Evolutionary conservation across 2,113 vertebrate species (phyloP), one percentile per base, ranked within the genome.

Genomic region (Ctenodactylus gundi): DNA sequence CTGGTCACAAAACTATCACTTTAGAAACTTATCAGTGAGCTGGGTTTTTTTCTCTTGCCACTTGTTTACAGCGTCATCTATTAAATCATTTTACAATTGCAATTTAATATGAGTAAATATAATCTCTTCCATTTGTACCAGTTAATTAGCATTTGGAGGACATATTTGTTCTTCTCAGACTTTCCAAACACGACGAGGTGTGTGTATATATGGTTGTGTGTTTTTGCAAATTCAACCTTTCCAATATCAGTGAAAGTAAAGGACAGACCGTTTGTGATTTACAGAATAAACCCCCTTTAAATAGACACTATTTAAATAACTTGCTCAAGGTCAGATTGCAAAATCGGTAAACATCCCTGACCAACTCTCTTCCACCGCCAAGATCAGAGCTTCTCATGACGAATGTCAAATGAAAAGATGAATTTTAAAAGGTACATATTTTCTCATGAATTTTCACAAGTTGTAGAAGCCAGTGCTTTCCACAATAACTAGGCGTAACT

Each of bases 401-500:
- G 51, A 97, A 93, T 90, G 88, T 92, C 94, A 96, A 96, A 68
- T 6, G 64, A 72, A 76, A 93, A 88, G 84, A n/a, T 85, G 81
- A 92, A 96, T 94, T 94, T 97, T 93, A 88, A 95, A 92, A 94
- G 86, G 76, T 27, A 65, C 67, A 23, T 29, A 76, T 93, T 91
- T 96, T 83, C 94, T 96, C 87, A 95, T 97, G 84, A 94, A 96
- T 93, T 96, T 96, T 95, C 77, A 95, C 88, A 68, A 73, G 84
- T 46, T 4, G 13, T 34, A 31, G 81, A 96, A 81, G 85, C 68
- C 82, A 68, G 82, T 57, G 67, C 41, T 64, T 67, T 27, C 72
- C 64, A 68, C 94, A 77, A 78, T 70, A 75, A 88, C 92, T 11
- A 83, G 90, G 86, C 29, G 53, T 53, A 78, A 64, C n/a, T 94